Base-by-base conservation (phyloP, 1,140 invertebrate genomes). In the Lepidurus arcticus region DNA sequence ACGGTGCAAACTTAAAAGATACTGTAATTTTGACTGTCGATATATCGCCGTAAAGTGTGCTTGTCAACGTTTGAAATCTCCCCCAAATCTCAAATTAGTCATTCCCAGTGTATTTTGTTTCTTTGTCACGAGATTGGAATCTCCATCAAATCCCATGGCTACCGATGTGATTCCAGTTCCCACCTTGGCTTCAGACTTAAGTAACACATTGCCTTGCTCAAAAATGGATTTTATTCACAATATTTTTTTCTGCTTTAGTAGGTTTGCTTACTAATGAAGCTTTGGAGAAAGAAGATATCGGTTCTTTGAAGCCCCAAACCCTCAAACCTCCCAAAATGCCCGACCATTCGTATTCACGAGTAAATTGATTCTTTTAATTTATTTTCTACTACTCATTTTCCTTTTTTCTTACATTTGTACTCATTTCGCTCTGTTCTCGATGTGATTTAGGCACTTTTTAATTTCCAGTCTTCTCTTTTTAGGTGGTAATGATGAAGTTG, bases 401-500 rank as follows among this genome's bases (percentile, higher is more conserved):
- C 45, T 11, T 11, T 47, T 11, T 47, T 47, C 45, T 47, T 9
- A 13, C 53, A 16, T 65, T 21, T 13, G 3, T 4, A 13, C 16
- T 16, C 8, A 9, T 21, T 65, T 9, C 13, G 1, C 16, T 7
- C 13, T 65, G 13, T 16, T 65, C 16, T 65, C 9, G 9, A 65
- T n/a, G 16, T 65, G 7, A 9, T 42, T 6, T 34, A 65, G n/a
- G 8, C n/a, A n/a, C 44, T 75, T n/a, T 42, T 44, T n/a, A 74
- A 47, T 13, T 44, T 74, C 44, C 24, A 75, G 9, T 78, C 74
- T 26, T 75, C 21, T 44, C 44, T 43, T 44, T 73, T 74, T 21
- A 45, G 74, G 73, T 45, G 1, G 53, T 7, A 65, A 65, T 78
- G 73, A 78, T 78, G 65, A 78, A 75, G 26, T 73, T 78, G 21